phyloP scores from a whole-genome alignment of 1,140 invertebrate species.

The Lordiphosa stackelbergi region DNA sequence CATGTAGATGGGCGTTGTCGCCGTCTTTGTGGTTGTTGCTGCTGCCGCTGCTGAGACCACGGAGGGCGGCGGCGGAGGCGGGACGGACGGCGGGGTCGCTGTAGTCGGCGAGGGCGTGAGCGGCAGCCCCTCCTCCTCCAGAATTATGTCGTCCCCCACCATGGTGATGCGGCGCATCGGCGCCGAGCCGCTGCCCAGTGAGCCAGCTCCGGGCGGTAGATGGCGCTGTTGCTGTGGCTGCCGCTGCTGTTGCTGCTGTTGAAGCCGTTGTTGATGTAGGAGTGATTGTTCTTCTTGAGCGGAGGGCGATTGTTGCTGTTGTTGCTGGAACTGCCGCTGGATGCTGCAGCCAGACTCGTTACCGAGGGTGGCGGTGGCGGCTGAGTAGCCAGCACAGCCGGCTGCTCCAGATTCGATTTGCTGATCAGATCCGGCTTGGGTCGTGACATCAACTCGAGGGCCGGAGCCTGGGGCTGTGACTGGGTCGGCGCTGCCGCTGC shows the following conservation, averaged over 20 bases:
- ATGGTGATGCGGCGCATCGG: conserved; percentile 60
- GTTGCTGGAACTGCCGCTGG: neutral
- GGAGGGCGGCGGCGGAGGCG: conserved; percentile 16
- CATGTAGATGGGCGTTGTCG: conserved; percentile 58
- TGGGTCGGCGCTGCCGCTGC: conserved; percentile 12
- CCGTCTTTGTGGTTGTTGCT: conserved; percentile 6
- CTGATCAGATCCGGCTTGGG: conserved; percentile 46
- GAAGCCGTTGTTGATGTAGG: conserved; percentile 65
- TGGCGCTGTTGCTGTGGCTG: conserved; percentile 18
- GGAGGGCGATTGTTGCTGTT: conserved; percentile 30
- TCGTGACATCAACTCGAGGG: conserved; percentile 43
- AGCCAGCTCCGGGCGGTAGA: conserved; percentile 53
- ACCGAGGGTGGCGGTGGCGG: conserved; percentile 31
- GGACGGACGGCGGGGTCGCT: conserved; percentile 26
- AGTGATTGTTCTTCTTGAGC: conserved; percentile 69
- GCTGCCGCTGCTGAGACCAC: conserved; percentile 5
- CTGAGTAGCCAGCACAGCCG: conserved; percentile 27
- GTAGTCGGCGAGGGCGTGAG: conserved; percentile 24
- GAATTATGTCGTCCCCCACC: conserved; percentile 72
- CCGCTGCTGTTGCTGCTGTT: conserved; percentile 41
- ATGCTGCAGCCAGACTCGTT: conserved; percentile 14
- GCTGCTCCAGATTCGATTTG: conserved; percentile 39
- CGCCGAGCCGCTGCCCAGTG: conserved; percentile 22
- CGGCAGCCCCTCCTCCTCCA: conserved; percentile 71
- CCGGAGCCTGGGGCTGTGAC: conserved; percentile 13